A percentile compares a stretch with the other conserved stretches of the same genome.
phyloP scores from a whole-genome alignment of 2,797 vertebrate species.

The Spinibarbus caldwelli region DNA sequence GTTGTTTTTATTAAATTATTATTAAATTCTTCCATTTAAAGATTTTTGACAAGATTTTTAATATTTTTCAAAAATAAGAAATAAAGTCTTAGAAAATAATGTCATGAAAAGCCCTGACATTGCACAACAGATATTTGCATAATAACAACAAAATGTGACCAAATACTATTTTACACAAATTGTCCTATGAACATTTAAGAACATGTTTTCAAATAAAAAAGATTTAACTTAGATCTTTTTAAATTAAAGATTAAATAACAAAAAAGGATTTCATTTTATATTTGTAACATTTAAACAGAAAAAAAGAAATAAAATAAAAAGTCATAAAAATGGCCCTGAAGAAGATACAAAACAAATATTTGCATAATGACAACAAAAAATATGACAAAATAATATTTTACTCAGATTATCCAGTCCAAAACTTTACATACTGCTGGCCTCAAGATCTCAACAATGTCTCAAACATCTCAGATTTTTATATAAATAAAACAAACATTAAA shows the following conservation, averaged over 20 bases:
- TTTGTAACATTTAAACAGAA: neutral
- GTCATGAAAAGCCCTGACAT: neutral
- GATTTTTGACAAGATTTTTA: neutral
- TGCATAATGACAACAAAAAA: neutral
- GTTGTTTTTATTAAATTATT: neutral
- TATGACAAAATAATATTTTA: neutral
- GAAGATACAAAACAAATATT: neutral
- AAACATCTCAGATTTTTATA: neutral
- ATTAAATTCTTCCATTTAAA: too few species aligned
- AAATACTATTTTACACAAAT: constrained; percentile 4
- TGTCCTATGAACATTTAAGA: neutral
- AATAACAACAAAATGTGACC: neutral
- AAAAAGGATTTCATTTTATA: neutral
- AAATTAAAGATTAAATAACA: neutral
- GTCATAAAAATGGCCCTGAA: neutral
- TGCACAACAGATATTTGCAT: neutral
- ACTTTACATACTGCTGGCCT: neutral
- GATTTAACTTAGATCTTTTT: neutral
- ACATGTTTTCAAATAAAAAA: neutral
- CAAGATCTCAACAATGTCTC: neutral
- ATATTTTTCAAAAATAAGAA: neutral
- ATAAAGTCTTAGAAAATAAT: neutral
- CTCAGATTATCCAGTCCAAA: neutral
- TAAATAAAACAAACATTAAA: neutral
- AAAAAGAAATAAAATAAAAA: neutral